Conservation (phyloP, 2,113 vertebrate genomes). For the Microcebus lehilahytsara region DNA sequence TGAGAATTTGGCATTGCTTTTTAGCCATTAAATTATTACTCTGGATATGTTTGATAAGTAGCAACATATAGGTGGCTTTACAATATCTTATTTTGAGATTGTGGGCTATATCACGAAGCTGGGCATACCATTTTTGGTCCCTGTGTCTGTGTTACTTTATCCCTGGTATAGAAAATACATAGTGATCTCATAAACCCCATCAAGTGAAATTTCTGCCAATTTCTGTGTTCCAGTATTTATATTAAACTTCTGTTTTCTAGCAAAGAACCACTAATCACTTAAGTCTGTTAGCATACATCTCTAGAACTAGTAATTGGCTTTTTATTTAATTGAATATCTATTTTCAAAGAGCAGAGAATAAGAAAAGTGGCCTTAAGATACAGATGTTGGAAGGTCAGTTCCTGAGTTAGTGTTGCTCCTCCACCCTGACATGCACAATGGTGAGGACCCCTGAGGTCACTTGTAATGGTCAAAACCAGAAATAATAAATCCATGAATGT, state of each 20-base stretch:
- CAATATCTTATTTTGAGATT: background rate
- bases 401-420: background rate
- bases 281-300: background rate
- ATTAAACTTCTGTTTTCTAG: conserved; percentile 38
- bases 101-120: background rate
- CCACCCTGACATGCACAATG: background rate
- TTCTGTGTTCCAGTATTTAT: background rate
- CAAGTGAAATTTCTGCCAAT: background rate
- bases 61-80: background rate
- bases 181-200: background rate
- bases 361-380: background rate
- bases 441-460: background rate
- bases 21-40: background rate
- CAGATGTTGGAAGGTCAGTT: background rate
- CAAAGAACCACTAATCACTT: background rate
- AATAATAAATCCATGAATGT: background rate
- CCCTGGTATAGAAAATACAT: background rate
- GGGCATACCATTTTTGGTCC: background rate
- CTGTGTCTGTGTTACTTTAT: background rate
- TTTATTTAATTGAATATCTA: background rate
- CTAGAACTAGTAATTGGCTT: conserved; percentile 25
- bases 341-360: conserved; percentile 13
- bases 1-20: background rate
- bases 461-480: background rate
- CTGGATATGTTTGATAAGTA: background rate